Conservation (phyloP, 2,888 invertebrate genomes). For the Apamea monoglypha region DNA sequence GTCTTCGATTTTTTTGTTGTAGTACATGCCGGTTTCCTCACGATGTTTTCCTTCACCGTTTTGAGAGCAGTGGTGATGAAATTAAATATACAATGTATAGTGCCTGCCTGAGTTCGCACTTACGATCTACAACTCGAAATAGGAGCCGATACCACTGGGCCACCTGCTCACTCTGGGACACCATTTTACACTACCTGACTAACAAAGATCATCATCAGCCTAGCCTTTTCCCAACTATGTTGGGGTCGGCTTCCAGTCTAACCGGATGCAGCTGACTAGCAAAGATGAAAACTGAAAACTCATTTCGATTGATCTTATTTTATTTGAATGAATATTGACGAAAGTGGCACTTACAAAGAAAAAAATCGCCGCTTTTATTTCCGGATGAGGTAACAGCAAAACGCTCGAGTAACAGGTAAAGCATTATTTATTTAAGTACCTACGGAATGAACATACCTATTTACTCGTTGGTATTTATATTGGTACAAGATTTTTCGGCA, state of each 20-base stretch:
- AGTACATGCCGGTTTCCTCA: too few species aligned
- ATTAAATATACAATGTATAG: neutral
- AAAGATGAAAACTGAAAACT: neutral
- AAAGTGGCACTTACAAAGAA: constrained; percentile 30
- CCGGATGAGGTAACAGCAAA: constrained; percentile 43
- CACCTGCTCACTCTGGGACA: neutral
- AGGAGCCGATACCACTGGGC: too few species aligned
- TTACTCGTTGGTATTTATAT: constrained; percentile 48
- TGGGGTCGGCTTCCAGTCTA: too few species aligned
- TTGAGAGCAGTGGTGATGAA: neutral
- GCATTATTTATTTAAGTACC: constrained; percentile 60
- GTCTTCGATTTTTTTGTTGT: too few species aligned
- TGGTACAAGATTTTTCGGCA: constrained; percentile 45
- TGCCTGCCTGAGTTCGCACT: neutral
- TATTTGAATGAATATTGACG: constrained; percentile 25
- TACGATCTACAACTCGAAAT: neutral
- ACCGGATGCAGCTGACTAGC: too few species aligned
- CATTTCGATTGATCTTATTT: neutral
- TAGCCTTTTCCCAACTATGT: too few species aligned
- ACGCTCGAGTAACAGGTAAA: constrained; percentile 53
- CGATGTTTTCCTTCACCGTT: neutral
- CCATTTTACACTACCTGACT: neutral
- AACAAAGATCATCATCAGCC: too few species aligned
- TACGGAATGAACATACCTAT: constrained; percentile 44
- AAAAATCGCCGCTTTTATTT: constrained; percentile 52